Evolutionary conservation across 2,888 invertebrate species (phyloP), one percentile per base, ranked within the genome.

Genomic region (Drosophila kanekoi): DNA sequence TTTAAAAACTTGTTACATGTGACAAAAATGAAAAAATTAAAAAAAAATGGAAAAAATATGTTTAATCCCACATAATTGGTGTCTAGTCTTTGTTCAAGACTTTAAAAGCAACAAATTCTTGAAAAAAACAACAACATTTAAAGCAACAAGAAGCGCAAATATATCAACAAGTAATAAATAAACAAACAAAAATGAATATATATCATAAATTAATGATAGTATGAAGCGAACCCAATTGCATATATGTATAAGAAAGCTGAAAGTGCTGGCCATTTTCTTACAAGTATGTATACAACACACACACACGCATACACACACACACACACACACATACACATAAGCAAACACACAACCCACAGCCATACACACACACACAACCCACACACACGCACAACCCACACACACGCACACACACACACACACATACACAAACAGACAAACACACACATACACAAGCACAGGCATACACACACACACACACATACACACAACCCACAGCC

Each of bases 261-360:
- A 91, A 91, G 84, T 91, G 91, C 91, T 91, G 91, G 91, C 87
- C 91, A 91, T 91, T 91, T 91, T 91, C 91, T 87, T 82, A 76
- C 72, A 75, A 74, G 58, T 58, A 60, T 41, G 58, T 58, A 60
- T 41, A 78, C 45, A 57, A 66, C 58, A 73, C 53, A 32, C 58
- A 61, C 33, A 53, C 43, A 79, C 64, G 63, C 28, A 40, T 47
- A 52, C 52, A 52, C 52, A 56, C 44, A 45, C 57, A 53, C 16
- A 53, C 35, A 18, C 20, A 4, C 4, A 23, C 23, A 13, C 23
- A 23, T 5, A 23, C 23, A 18, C 18, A 18, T 2, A 18, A 18
- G 1, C 37, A 38, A 40, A 38, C 41, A 13, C 56, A 54, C 51
- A 57, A 23, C 44, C 45, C 57, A 67, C 52, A 60, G 45, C 53